Conservation (phyloP, 2,113 vertebrate species). For the Neolamprologus sp. region DNA sequence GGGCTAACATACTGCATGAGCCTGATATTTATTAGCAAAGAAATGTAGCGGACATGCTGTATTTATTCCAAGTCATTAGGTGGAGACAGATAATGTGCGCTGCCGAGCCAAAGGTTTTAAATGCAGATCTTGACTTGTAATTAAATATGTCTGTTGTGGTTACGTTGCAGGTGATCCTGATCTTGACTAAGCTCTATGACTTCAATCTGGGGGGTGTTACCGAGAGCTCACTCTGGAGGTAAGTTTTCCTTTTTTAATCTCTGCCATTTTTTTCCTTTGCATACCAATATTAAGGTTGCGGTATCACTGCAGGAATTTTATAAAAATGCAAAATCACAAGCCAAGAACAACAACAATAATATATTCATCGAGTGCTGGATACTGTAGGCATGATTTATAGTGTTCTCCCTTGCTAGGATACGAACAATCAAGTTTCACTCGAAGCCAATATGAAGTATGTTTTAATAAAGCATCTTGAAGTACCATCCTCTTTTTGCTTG, state of each 20-base stretch:
- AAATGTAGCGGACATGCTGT: neutral
- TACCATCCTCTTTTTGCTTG: slow-evolving; percentile 4
- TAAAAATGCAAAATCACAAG: slow-evolving; percentile 38
- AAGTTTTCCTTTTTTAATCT: slow-evolving; percentile 30
- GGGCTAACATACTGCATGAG: slow-evolving; percentile 15
- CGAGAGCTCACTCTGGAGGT: slow-evolving; percentile 96
- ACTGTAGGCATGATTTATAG: slow-evolving; percentile 57
- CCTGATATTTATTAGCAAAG: slow-evolving; percentile 32
- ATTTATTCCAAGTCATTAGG: slow-evolving; percentile 27
- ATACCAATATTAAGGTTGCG: neutral
- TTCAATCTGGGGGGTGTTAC: slow-evolving; percentile 94
- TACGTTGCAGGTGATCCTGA: slow-evolving; percentile 85
- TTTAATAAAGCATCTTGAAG: slow-evolving; percentile 60
- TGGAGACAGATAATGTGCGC: slow-evolving; percentile 1
- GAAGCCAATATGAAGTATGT: slow-evolving; percentile 55
- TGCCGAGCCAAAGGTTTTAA: neutral
- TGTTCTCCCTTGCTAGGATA: slow-evolving; percentile 24
- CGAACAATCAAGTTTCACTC: slow-evolving; percentile 51
- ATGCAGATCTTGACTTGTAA: neutral
- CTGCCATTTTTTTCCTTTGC: neutral
- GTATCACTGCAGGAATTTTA: slow-evolving; percentile 4
- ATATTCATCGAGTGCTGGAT: slow-evolving; percentile 38
- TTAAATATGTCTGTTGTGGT: slow-evolving; percentile 22
- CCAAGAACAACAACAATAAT: slow-evolving; percentile 47
- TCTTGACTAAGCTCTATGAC: slow-evolving; percentile 93